Conservation (phyloP, 1,140 invertebrate genomes). For the Cyrtorhinus lividipennis region DNA sequence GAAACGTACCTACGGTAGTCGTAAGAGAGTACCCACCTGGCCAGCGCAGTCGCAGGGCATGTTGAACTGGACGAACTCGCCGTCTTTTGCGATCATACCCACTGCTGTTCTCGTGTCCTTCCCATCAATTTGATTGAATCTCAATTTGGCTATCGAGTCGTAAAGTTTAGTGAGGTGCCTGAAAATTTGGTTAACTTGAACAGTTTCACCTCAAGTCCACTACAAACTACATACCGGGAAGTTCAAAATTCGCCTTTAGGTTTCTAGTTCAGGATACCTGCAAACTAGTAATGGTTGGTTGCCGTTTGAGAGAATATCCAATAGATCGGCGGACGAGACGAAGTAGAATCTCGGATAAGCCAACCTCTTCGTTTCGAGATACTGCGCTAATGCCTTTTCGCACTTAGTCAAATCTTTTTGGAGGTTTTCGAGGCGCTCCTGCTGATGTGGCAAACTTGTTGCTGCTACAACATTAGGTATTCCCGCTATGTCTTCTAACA, state of each 20-base stretch:
- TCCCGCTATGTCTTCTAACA: slow-evolving; percentile 39
- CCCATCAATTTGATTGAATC: slow-evolving; percentile 40
- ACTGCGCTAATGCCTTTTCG: slow-evolving; percentile 89
- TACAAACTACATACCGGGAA: too few species aligned
- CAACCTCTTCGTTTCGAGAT: slow-evolving; percentile 86
- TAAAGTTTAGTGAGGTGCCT: slow-evolving; percentile 87
- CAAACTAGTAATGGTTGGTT: slow-evolving; percentile 70
- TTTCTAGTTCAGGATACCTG: too few species aligned
- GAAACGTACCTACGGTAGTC: too few species aligned
- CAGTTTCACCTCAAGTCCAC: too few species aligned
- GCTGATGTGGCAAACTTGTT: slow-evolving; percentile 63
- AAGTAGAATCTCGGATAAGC: slow-evolving; percentile 94
- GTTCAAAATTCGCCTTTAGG: too few species aligned
- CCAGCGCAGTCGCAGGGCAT: slow-evolving; percentile 67
- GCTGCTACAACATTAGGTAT: slow-evolving; percentile 67
- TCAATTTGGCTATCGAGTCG: slow-evolving; percentile 72
- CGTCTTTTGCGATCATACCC: slow-evolving; percentile 82
- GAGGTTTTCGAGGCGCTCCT: slow-evolving; percentile 57
- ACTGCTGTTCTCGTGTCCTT: slow-evolving; percentile 46
- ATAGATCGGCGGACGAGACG: slow-evolving; percentile 80
- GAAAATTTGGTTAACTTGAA: slow-evolving; percentile 31
- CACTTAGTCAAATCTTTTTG: slow-evolving; percentile 64
- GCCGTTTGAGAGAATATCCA: slow-evolving; percentile 94
- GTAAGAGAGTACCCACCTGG: too few species aligned
- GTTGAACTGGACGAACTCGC: slow-evolving; percentile 58